Percentiles rank a stretch among this genome's conserved stretches.
Conservation (phyloP, 2,797 vertebrate species). For the Diceros bicornis region DNA sequence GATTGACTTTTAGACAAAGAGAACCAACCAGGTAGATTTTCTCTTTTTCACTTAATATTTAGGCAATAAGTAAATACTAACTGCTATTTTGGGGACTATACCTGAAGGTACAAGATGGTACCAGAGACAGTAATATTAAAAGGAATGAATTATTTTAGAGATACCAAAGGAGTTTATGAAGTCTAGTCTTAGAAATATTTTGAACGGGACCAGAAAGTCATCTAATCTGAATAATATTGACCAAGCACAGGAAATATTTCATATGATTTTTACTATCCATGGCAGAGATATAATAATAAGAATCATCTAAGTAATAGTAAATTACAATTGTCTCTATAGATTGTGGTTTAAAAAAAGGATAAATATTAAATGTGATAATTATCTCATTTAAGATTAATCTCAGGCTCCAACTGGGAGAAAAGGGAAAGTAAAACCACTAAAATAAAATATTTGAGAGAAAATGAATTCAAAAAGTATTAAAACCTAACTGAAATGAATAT, state of each 20-base stretch:
- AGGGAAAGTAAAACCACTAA: neutral
- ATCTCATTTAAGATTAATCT: constrained; percentile 4
- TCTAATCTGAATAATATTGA: neutral
- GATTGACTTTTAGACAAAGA: neutral
- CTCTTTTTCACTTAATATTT: neutral
- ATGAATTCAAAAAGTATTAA: constrained; percentile 17
- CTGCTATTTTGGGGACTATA: neutral
- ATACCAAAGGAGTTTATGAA: neutral
- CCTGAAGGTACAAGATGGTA: neutral
- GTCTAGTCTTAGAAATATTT: neutral
- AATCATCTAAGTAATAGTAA: neutral
- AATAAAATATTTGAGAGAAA: neutral
- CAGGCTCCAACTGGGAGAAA: neutral
- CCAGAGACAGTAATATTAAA: neutral
- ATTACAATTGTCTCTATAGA: neutral
- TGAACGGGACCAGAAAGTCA: neutral
- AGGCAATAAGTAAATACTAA: neutral
- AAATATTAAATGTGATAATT: neutral
- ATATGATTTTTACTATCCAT: neutral
- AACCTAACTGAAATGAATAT: constrained; percentile 12
- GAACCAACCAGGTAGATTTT: neutral
- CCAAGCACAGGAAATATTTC: neutral
- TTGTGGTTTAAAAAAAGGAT: neutral
- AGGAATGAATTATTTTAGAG: neutral
- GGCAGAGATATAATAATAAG: neutral